Base-by-base conservation (phyloP, 1,140 invertebrate genomes). In the Cotesia vestalis region DNA sequence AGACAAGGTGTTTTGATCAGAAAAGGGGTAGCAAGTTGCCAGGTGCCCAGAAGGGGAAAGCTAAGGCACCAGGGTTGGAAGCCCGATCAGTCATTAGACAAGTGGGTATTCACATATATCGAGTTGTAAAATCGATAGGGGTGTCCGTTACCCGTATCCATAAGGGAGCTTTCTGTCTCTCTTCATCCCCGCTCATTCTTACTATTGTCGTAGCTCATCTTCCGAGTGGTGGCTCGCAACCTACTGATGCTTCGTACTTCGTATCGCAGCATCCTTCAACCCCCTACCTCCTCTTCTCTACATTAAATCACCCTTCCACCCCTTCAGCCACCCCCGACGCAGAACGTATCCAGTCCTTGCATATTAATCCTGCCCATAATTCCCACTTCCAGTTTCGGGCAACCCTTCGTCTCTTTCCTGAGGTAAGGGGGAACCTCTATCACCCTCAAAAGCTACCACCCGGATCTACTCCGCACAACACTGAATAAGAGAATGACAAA, bases 321-420 rank as follows among this genome's bases (percentile, higher is more conserved):
- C 75, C 76, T 80, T 76, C 76, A n/a, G 78, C 78, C 77, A 78
- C 78, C 84, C 78, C 81, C 73, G 76, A 79, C 78, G 76, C 79
- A 79, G 77, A 79, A 83, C 85, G 84, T 86, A 87, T 87, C 85
- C 85, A 87, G 83, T 86, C 85, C 84, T 85, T 86, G 86, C 85
- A 86, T 86, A 86, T 86, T 86, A 87, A 87, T 86, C 86, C 86
- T 85, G 80, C 84, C 86, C 85, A 86, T 86, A 86, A 86, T 86
- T 87, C 84, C 85, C 85, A 87, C 84, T 86, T 86, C 84, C 84
- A 86, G 85, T 86, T 86, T 86, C 40, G 80, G 85, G 85, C 84
- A 86, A 87, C 85, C 85, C 85, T 87, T 85, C 83, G 82, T 52
- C 69, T 72, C 78, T 73, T 69, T 81, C 67, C 68, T 72, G 78